Evolutionary conservation across 2,113 vertebrate species (phyloP).

Genomic region (Notiomystis cincta): DNA sequence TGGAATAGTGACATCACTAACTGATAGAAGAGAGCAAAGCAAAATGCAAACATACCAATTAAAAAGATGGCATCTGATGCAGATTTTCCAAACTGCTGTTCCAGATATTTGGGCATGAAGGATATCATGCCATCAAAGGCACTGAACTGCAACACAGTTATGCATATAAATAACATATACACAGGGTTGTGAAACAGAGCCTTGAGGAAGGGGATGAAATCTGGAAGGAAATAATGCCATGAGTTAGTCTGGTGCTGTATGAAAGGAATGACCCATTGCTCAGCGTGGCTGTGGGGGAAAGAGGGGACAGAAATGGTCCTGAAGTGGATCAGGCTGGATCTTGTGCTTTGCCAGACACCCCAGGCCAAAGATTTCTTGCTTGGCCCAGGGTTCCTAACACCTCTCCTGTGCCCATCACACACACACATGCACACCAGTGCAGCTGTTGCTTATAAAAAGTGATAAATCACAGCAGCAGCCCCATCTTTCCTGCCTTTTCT

Average conservation of each 20-base stretch:
- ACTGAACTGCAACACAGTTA: conserved; percentile 82
- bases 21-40: neutral
- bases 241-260: neutral
- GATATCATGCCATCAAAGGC: conserved; percentile 80
- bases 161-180: conserved; percentile 84
- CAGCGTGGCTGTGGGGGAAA: neutral
- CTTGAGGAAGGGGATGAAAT: conserved; percentile 84
- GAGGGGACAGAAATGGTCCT: neutral
- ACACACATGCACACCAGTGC: neutral
- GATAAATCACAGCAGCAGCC: neutral
- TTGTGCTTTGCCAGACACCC: neutral
- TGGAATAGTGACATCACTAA: neutral
- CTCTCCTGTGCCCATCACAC: neutral
- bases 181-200: conserved; percentile 76
- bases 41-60: conserved; percentile 75
- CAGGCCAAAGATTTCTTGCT: neutral
- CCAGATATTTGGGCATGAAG: conserved; percentile 93
- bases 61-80: conserved; percentile 89
- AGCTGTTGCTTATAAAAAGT: neutral
- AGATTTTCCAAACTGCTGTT: conserved; percentile 92
- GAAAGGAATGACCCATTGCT: neutral
- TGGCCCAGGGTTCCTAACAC: neutral
- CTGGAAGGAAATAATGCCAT: conserved; percentile 64
- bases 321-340: neutral
- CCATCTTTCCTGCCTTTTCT: neutral